Evolutionary conservation across 1,140 invertebrate genomes (phyloP), one percentile per base, ranked within the genome.

Genomic region (Harpegnathos saltator): DNA sequence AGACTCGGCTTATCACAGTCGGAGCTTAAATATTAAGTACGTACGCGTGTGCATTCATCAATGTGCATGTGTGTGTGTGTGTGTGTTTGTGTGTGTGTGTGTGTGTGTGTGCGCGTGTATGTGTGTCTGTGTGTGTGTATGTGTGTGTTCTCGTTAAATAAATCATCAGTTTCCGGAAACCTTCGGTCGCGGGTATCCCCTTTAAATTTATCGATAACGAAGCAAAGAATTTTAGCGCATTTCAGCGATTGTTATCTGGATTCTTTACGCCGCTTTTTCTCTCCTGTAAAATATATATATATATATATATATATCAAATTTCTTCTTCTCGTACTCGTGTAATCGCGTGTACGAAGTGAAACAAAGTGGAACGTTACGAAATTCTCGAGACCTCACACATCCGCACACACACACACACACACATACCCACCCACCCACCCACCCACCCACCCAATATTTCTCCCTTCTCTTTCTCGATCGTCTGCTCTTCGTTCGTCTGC

Each of bases 1-100:
- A 33, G 11, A 1, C 38, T 7, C 26, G 22, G 17, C 63, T 78
- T 80, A 44, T 69, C 75, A 26, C 63, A 78, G 48, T 69, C 63
- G 24, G 33, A 56, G 12, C 54, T 58, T 56, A 56, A 15, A 22
- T 56, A 78, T 54, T 56, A 44, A 44, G 38, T 44, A 44, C 38
- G 9, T 44, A 11, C 7, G 38, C 38, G 38, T 72, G 26, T 72
- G 26, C 17, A 17, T 29, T 72, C 54, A 11, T 58, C 29, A 5
- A 19, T 15, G n/a, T n/a, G n/a, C n/a, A n/a, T n/a, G n/a, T n/a
- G n/a, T n/a, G n/a, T n/a, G n/a, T n/a, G n/a, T n/a, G n/a, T n/a
- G n/a, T n/a, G n/a, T n/a, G n/a, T n/a, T n/a, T n/a, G n/a, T n/a
- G n/a, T n/a, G n/a, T n/a, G n/a, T n/a, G n/a, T n/a, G n/a, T n/a